Conservation (phyloP, 2,797 vertebrate species). For the Peromyscus nudipes region DNA sequence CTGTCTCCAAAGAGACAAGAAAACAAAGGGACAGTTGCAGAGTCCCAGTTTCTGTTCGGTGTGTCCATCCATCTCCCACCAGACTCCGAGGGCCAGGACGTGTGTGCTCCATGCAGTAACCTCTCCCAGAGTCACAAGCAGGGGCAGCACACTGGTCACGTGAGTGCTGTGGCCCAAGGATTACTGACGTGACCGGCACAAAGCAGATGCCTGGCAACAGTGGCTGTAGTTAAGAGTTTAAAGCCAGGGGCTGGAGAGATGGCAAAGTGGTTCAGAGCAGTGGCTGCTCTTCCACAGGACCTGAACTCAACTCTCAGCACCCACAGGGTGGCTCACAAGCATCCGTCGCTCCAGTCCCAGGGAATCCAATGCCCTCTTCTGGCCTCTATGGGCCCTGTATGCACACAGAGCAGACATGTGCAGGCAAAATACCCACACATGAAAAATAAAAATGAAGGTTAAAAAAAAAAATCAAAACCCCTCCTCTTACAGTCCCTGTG, state of each 20-base stretch:
- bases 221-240: background rate
- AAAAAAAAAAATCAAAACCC: background rate
- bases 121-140: background rate
- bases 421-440: no score
- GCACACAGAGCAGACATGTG: background rate
- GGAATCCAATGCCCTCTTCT: background rate
- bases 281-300: background rate
- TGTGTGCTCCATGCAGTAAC: background rate
- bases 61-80: background rate
- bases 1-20: background rate
- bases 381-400: background rate
- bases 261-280: background rate
- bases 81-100: background rate
- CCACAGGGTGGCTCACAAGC: background rate
- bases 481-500: background rate
- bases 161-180: background rate
- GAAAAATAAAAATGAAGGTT: background rate
- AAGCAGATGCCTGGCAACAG: background rate
- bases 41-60: background rate
- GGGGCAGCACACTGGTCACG: background rate
- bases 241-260: background rate
- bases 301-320: background rate
- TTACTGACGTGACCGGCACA: rapidly evolving
- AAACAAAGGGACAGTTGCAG: background rate
- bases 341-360: background rate